Base-by-base conservation (phyloP, 2,888 invertebrate species). In the Caenorhabditis angaria region DNA sequence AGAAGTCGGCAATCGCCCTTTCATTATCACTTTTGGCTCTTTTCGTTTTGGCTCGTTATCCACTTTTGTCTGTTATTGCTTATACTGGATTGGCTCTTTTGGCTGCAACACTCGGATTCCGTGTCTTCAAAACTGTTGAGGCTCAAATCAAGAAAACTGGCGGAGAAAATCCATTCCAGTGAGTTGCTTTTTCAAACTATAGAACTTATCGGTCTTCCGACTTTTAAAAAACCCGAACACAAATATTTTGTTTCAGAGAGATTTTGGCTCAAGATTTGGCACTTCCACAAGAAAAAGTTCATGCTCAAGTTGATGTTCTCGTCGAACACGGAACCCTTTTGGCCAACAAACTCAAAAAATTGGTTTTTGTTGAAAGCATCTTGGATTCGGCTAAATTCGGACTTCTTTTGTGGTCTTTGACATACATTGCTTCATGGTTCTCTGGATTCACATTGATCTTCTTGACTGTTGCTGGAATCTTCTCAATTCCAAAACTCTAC, bases 81-180 rank as follows among this genome's bases (percentile, higher is more conserved):
- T 96, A 97, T 91, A 90, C 93, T 77, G 93, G 94, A 83, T 92
- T 99, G 88, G 91, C 93, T 85, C 91, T 92, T 85, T 92, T 99
- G 83, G 91, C 92, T 77, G 94, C 92, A 87, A 94, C 97, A 86
- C 92, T 96, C 88, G 92, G 92, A 89, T 96, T 95, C 92, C 93
- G 97, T 24, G 67, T 77, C 32, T 73, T 77, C 76, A 82, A 82
- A 69, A 74, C 71, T 58, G 72, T 81, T 50, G 82, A 86, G 70
- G 77, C 78, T 1, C 84, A 84, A 69, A 80, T 82, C 75, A 95
- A 97, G 91, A 97, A 97, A 90, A 89, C 90, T 29, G 94, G 94
- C 85, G 95, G 96, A 88, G 95, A 95, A 88, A 95, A 97, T 90
- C 97, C 97, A 70, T 97, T 97, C 93, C 95, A 95, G 95, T 95